Evolutionary conservation across 2,888 invertebrate genomes (phyloP).

Genomic region (Buathra laborator): DNA sequence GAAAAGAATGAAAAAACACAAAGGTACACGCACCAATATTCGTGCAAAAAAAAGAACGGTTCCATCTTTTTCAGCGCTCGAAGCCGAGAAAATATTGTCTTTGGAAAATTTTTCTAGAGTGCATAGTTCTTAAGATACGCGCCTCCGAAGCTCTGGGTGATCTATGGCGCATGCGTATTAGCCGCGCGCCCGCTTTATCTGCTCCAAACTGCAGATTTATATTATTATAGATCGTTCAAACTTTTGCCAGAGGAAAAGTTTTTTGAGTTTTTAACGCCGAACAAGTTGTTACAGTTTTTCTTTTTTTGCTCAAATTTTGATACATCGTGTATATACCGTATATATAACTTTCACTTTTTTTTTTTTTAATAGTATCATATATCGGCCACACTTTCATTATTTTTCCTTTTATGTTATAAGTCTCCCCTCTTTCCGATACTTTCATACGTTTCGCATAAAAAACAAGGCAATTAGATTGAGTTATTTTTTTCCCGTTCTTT

Average conservation of each 20-base stretch:
- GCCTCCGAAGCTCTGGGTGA: not conserved
- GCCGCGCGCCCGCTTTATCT: not conserved
- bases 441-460: constrained; percentile 84
- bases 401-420: constrained; percentile 79
- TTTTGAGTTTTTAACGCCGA: not conserved
- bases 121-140: not conserved
- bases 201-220: constrained; percentile 9
- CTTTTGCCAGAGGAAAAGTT: constrained; percentile 11
- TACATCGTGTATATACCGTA: constrained; percentile 33
- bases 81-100: constrained; percentile 13
- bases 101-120: not conserved
- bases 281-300: not conserved
- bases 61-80: constrained; percentile 8
- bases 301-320: constrained; percentile 18
- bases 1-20: constrained; percentile 8
- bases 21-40: not conserved
- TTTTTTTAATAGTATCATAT: constrained; percentile 32
- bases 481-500: constrained; percentile 72
- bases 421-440: constrained; percentile 76
- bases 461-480: constrained; percentile 85
- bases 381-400: constrained; percentile 23
- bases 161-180: constrained; percentile 7
- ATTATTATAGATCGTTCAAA: not conserved
- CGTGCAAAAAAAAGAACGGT: constrained; percentile 10
- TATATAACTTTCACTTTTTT: constrained; percentile 24